Evolutionary conservation across 2,113 vertebrate species (phyloP).

Genomic region (Epinephelus moara): DNA sequence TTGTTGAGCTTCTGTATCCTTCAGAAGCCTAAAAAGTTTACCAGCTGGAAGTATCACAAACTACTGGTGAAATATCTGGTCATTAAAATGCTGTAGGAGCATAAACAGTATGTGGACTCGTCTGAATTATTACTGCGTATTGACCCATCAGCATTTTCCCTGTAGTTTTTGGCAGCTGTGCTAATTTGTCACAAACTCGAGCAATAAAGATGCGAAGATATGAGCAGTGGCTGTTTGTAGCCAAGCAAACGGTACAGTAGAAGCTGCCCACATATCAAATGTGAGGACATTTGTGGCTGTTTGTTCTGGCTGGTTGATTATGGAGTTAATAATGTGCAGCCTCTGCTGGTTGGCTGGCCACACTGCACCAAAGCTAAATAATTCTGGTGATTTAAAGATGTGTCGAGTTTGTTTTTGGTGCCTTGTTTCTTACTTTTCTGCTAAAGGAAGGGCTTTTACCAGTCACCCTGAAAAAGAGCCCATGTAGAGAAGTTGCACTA

Average conservation of each 20-base stretch:
- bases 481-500: not conserved
- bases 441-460: not conserved
- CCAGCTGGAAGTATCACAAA: not conserved
- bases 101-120: not conserved
- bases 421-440: not conserved
- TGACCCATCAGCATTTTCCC: not conserved
- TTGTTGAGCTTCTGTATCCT: not conserved
- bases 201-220: not conserved
- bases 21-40: not conserved
- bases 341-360: conserved; percentile 14
- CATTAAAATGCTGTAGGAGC: not conserved
- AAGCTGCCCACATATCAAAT: not conserved
- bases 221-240: not conserved
- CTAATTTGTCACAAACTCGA: not conserved
- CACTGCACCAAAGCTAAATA: not conserved
- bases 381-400: not conserved
- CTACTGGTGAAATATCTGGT: not conserved
- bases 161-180: not conserved
- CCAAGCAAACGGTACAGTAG: not conserved
- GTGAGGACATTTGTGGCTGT: not conserved
- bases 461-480: not conserved
- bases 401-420: not conserved
- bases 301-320: conserved; percentile 7
- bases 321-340: conserved; percentile 1
- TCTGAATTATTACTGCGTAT: not conserved